Evolutionary conservation across 2,797 vertebrate species (phyloP).

Genomic region (Austrolebias charrua): DNA sequence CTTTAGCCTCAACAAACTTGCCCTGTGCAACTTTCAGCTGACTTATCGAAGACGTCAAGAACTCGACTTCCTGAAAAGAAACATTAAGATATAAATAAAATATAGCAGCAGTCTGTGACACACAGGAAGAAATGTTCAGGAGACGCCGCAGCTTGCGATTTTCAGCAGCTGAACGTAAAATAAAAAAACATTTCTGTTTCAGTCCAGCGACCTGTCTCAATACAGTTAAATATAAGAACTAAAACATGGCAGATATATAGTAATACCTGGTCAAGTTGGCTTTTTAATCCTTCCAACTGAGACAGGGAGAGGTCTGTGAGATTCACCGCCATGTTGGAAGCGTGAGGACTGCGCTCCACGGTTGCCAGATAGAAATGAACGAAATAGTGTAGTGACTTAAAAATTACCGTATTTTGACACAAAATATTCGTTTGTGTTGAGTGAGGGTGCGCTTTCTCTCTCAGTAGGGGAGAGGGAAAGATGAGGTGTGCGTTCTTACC

Average conservation of each 20-base stretch:
- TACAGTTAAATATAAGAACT: accelerated
- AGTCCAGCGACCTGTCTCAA: not conserved
- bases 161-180: no score
- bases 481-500: no score
- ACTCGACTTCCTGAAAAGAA: constrained; percentile 88
- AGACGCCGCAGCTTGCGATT: no score
- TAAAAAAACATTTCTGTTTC: not conserved
- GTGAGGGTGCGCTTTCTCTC: no score
- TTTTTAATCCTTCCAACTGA: constrained; percentile 90
- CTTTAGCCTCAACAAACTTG: constrained; percentile 94
- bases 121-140: not conserved
- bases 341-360: constrained; percentile 24
- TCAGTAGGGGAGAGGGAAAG: no score
- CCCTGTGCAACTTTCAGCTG: constrained; percentile 94
- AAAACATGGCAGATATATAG: accelerated
- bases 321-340: constrained; percentile 85
- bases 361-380: no score
- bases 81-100: constrained; percentile 5
- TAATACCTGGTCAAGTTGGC: constrained; percentile 89
- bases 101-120: not conserved
- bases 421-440: no score
- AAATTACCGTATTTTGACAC: no score
- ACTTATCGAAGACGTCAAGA: constrained; percentile 90
- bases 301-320: constrained; percentile 87
- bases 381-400: no score